Base-by-base conservation (phyloP, 2,888 invertebrate species). In the Chloromyia formosa region DNA sequence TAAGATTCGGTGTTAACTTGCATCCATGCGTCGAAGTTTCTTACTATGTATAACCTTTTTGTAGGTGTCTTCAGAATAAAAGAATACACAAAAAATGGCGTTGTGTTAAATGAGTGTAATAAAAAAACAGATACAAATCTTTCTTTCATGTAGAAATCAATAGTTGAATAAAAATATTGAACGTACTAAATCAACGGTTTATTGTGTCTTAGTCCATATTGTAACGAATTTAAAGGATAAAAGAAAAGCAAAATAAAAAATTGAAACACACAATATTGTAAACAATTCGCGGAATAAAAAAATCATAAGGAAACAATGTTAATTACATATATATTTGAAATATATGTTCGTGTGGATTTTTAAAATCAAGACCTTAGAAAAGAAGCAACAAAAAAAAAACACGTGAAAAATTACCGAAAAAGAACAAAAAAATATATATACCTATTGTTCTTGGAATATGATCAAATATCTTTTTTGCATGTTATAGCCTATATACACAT, bases 171-270 rank as follows among this genome's bases (percentile, higher is more conserved):
- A 75, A 76, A 76, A 73, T 54, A 77, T 76, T 74, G 68, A 77
- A 74, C 45, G 75, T 61, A 53, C 72, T 74, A 75, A 76, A 75
- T 58, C 42, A 74, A 74, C 42, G 54, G 66, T 66, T 84, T 83
- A 83, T 83, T 84, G 84, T 84, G 84, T 84, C 84, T 84, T 84
- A 84, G 84, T 84, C 84, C 84, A 83, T 83, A 79, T 84, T 83
- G 84, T 84, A 84, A 84, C 84, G 84, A 84, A 84, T 84, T 82
- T 83, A 81, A 81, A 71, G 54, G 45, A 54, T 60, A 77, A 75
- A 76, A 77, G 73, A 27, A 18, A 74, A 53, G 64, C 72, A 14
- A 42, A 58, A 61, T 73, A 75, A 75, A 69, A 80, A 79, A 79
- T 73, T 12, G 40, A 62, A 16, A 53, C 2, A 53, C 2, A 62